Evolutionary conservation across 2,888 invertebrate species (phyloP).

Genomic region (Callyntrura sp.): DNA sequence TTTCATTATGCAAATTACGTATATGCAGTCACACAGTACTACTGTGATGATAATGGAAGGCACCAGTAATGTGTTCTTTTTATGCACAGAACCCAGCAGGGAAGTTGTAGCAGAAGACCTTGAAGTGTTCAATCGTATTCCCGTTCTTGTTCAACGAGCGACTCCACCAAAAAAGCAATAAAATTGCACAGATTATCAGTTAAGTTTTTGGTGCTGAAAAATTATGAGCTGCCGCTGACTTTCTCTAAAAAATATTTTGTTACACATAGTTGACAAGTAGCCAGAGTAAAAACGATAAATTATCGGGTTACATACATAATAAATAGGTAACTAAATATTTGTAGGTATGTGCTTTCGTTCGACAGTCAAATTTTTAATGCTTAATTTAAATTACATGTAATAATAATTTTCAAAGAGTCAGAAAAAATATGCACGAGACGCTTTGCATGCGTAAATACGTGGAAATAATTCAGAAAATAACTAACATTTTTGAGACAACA

Average conservation of each 20-base stretch:
- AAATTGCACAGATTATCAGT: neutral
- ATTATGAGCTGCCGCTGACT: neutral
- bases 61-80: neutral
- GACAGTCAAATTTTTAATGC: too few species aligned
- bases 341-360: too few species aligned
- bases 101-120: constrained; percentile 45
- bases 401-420: too few species aligned
- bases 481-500: constrained; percentile 66
- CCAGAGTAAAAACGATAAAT: constrained; percentile 43
- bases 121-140: constrained; percentile 42
- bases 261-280: neutral
- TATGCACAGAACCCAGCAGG: constrained; percentile 2
- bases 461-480: constrained; percentile 75
- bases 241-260: constrained; percentile 27
- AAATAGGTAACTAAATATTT: too few species aligned
- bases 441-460: constrained; percentile 72
- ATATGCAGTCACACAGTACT: neutral
- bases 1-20: neutral
- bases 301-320: constrained; percentile 28
- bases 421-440: constrained; percentile 59
- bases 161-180: constrained; percentile 11
- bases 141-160: constrained; percentile 23
- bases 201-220: neutral
- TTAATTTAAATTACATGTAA: too few species aligned
- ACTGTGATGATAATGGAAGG: neutral